A percentile compares a stretch with the other conserved stretches of the same genome.
Evolutionary conservation across 64 coral and sea anemone genomes (phyloP).

Genomic region (Pocillopora verrucosa): DNA sequence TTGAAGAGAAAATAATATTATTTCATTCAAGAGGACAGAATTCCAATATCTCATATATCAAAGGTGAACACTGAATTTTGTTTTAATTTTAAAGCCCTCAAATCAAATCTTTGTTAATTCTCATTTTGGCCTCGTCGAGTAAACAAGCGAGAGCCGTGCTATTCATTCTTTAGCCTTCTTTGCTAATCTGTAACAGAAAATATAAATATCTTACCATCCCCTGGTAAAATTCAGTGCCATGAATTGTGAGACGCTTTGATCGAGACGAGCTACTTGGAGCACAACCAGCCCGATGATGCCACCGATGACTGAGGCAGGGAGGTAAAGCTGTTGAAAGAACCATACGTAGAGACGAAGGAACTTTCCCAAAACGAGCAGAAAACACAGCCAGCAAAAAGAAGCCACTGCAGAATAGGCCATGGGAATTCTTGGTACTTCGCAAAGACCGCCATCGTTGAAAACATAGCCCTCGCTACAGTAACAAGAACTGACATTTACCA

Average conservation of each 20-base stretch:
- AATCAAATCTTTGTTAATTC: no score
- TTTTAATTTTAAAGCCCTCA: no score
- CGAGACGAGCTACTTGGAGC: conserved; percentile 52
- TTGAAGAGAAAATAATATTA: no score
- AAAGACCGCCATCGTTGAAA: conserved; percentile 46
- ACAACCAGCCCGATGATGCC: conserved; percentile 53
- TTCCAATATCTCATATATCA: no score
- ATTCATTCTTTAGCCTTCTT: no score
- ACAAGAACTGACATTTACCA: conserved; percentile 27
- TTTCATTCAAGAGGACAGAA: no score
- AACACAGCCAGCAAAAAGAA: conserved; percentile 78
- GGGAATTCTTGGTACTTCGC: conserved; percentile 15
- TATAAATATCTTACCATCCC: conserved; percentile 55
- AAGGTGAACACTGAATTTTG: no score
- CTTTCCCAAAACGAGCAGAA: conserved; percentile 77
- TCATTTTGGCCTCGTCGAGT: no score
- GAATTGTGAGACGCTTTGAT: conserved; percentile 26
- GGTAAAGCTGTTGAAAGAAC: conserved; percentile 77
- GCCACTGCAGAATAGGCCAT: conserved; percentile 71
- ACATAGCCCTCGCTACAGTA: conserved; percentile 49
- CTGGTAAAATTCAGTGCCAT: conserved; percentile 71
- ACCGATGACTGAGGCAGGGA: conserved; percentile 74
- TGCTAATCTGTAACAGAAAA: no score
- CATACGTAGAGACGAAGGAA: conserved; percentile 67
- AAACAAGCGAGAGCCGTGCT: no score